Conservation (phyloP, 1,140 invertebrate genomes). For the Thaumatotibia leucotreta region DNA sequence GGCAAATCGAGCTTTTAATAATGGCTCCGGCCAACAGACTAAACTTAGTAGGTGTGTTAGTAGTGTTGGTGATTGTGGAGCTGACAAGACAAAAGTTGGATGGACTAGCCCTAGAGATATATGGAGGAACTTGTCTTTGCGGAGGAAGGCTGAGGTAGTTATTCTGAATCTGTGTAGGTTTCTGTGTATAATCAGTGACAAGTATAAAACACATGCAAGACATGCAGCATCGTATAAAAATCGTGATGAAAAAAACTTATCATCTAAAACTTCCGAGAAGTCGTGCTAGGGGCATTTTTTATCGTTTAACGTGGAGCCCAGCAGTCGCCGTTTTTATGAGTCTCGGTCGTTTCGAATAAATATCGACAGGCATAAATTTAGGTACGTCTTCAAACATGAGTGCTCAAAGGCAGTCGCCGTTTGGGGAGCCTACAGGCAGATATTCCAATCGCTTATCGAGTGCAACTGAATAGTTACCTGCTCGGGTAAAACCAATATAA, state of each 20-base stretch:
- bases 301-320: neutral
- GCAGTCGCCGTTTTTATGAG: conserved; percentile 31
- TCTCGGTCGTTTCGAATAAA: neutral
- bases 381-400: conserved; percentile 3
- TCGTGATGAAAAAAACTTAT: neutral
- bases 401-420: conserved; percentile 3
- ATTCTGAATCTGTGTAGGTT: neutral
- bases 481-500: no score
- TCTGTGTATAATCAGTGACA: conserved; percentile 42
- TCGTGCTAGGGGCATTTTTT: neutral
- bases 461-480: no score
- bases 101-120: conserved; percentile 69
- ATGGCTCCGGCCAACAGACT: conserved; percentile 44
- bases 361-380: neutral
- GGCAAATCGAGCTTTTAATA: conserved; percentile 52
- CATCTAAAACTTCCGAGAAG: neutral
- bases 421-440: neutral
- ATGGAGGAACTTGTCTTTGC: conserved; percentile 68
- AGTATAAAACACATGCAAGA: no score
- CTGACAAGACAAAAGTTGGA: conserved; percentile 62
- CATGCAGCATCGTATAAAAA: neutral
- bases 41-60: conserved; percentile 64
- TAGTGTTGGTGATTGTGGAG: conserved; percentile 55
- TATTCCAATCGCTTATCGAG: neutral
- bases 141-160: conserved; percentile 66